Evolutionary conservation across 2,113 vertebrate species (phyloP).

Genomic region (Climacteris rufus): DNA sequence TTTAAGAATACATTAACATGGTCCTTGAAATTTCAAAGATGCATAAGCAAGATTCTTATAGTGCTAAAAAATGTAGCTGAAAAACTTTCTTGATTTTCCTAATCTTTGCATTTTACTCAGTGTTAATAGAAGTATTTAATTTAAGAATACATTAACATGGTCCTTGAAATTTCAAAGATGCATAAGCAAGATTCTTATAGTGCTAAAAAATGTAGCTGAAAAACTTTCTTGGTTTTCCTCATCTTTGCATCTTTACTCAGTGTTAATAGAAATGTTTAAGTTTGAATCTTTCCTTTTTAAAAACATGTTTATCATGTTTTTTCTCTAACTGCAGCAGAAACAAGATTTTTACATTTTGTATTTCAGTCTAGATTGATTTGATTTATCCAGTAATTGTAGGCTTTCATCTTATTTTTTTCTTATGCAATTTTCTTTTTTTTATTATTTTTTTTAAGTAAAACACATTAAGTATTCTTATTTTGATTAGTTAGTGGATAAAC

Average conservation of each 20-base stretch:
- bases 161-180: background rate
- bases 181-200: background rate
- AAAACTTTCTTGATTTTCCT: background rate
- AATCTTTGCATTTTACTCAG: background rate
- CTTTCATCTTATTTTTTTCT: background rate
- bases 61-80: background rate
- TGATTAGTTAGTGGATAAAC: background rate
- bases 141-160: background rate
- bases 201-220: background rate
- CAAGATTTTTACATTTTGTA: background rate
- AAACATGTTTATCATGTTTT: background rate
- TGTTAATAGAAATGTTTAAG: background rate
- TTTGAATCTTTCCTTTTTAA: background rate
- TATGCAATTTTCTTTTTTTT: background rate
- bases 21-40: background rate
- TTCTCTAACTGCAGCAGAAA: background rate
- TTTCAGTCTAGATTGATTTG: background rate
- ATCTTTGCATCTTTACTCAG: background rate
- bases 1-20: background rate
- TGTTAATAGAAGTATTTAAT: too few species aligned
- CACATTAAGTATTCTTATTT: background rate
- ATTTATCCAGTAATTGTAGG: background rate
- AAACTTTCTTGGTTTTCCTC: background rate
- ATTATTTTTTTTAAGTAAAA: background rate
- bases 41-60: background rate